Base-by-base conservation (phyloP, 2,113 vertebrate species). In the Oncorhynchus gorbuscha region DNA sequence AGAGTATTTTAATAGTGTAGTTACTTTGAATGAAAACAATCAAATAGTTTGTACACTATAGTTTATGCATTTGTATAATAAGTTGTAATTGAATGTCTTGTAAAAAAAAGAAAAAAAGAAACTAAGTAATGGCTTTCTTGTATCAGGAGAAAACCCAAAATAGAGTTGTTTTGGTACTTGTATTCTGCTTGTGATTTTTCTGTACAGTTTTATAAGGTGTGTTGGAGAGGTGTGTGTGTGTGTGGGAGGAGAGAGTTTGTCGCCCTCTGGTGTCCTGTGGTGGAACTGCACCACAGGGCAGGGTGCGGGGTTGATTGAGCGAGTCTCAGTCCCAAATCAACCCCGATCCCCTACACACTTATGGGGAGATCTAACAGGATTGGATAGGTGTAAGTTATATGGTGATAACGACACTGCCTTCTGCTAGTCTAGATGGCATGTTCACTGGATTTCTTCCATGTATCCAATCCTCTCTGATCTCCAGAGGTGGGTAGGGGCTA, bases 11-110 rank as follows among this genome's bases (percentile, higher is more conserved):
- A 71, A 79, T 89, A 81, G 85, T 83, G 77, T 84, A 86, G 75
- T 75, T 73, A 83, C 66, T 81, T 79, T 85, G 61, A 77, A 71
- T 71, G 71, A 66, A 74, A 51, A 51, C 49, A 83, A 82, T 14
- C 14, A 26, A 73, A 28, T 90, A 82, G 73, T 51, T 80, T 77
- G 72, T 73, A 71, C 76, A 74, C 28, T 83, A 76, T 85, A 81
- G 81, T 82, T 77, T 67, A 79, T 81, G 85, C 75, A 81, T 91
- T 92, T 93, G 86, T 93, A 90, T 91, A 87, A 85, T 84, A 86
- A 0, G 81, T 83, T 81, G 81, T 89, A 79, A 91, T 78, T 79
- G 84, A 91, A 87, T 86, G 81, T 39, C 64, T 65, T 88, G 84
- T 86, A 77, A 85, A 85, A 88, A 35, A 14, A 28, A 77, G 85